Base-by-base conservation (phyloP, 2,113 vertebrate species). In the Epinephelus fuscoguttatus region DNA sequence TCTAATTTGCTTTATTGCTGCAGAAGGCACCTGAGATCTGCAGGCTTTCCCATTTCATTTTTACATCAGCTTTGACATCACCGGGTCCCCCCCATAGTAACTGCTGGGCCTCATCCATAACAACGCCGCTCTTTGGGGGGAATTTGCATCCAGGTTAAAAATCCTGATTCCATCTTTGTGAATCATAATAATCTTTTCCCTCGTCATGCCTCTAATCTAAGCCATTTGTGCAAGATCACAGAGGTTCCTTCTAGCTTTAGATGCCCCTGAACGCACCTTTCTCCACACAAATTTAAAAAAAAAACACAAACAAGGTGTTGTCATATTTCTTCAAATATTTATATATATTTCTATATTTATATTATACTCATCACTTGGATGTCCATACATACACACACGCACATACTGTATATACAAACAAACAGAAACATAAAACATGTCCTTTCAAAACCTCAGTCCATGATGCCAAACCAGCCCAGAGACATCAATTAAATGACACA, bases 61-160 rank as follows among this genome's bases (percentile, higher is more conserved):
- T 88, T 89, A 85, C 91, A 92, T 93, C 93, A 92, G 90, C 85
- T 79, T 92, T 93, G 92, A 94, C 93, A 94, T 94, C 93, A 95
- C 82, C 42, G 91, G 78, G 80, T 86, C 73, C 42, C 27, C 42
- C 11, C 73, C 40, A 80, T 61, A 63, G 77, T 30, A 84, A 60
- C 68, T 25, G 69, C 78, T 49, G 76, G 84, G 75, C 69, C 85
- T 82, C 66, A 74, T 80, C 86, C 64, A 37, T 25, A 45, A 78
- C 62, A 52, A 52, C 75, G 57, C 14, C 3, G 7, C 52, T 66
- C 13, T 77, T 63, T 30, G 47, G 40, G 60, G 60, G 17, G 21
- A 2, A 60, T 59, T 53, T 56, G 42, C 42, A 57, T 63, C 67
- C 60, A 71, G 1, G 47, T 66, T 10, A 42, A 73, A 77, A 40